Evolutionary conservation across 2,113 vertebrate species (phyloP).

Genomic region (Antechinus flavipes): DNA sequence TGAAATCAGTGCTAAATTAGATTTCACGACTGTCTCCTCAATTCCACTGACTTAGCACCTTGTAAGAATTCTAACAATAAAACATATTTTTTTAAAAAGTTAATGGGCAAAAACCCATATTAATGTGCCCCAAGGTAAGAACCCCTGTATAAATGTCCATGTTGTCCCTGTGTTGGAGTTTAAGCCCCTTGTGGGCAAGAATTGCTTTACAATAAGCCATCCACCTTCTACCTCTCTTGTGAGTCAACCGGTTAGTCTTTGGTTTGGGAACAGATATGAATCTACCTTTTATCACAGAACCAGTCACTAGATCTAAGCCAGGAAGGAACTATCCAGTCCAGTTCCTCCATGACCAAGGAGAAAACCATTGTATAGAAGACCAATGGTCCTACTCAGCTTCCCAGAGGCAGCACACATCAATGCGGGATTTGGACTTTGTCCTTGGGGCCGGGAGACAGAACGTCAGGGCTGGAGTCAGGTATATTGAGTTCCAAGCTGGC

Average conservation of each 20-base stretch:
- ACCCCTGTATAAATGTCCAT: background rate
- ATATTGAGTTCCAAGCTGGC: background rate
- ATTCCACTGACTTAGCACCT: no score
- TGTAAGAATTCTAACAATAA: no score
- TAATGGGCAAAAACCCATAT: background rate
- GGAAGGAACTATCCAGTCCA: background rate
- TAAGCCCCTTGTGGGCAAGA: background rate
- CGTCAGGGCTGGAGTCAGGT: background rate
- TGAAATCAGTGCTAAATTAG: no score
- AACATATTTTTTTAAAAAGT: background rate
- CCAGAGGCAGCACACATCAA: background rate
- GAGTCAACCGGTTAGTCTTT: background rate
- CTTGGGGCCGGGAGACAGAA: no score
- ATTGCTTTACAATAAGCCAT: background rate
- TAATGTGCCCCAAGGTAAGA: background rate
- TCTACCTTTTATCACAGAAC: background rate
- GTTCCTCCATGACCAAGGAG: background rate
- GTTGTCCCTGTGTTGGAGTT: background rate
- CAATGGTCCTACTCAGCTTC: no score
- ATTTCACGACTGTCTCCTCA: no score
- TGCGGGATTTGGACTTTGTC: background rate
- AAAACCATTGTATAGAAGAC: background rate
- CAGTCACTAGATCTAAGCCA: background rate
- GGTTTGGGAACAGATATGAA: background rate
- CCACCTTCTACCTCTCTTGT: background rate